Conservation (phyloP, 2,113 vertebrate species). For the Podilymbus podiceps region DNA sequence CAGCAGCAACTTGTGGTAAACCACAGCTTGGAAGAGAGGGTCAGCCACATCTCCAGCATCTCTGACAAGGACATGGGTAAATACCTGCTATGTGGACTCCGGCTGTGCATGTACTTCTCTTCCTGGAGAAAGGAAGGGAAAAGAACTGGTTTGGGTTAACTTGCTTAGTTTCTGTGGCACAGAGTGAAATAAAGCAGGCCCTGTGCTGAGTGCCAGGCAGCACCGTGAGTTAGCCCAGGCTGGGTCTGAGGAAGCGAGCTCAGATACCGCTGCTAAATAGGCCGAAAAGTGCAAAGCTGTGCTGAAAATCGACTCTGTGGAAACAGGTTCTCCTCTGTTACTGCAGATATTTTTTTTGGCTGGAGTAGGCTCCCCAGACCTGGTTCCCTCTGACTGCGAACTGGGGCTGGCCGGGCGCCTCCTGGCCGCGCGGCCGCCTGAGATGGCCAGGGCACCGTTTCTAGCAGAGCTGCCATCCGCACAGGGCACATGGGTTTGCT, state of each 20-base stretch:
- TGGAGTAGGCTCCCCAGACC: not conserved
- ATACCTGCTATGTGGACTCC: not conserved
- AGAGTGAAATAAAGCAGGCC: not conserved
- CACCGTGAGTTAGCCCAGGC: rapidly evolving
- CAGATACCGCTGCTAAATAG: not conserved
- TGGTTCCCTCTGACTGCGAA: not conserved
- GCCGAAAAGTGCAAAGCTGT: not conserved
- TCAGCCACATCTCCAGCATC: not conserved
- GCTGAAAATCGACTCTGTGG: not conserved
- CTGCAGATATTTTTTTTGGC: not conserved
- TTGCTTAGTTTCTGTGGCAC: not conserved
- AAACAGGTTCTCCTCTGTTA: not conserved
- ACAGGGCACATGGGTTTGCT: not conserved
- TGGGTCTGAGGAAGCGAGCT: not conserved
- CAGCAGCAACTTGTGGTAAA: not conserved
- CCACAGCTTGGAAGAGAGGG: not conserved
- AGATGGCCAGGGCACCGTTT: not conserved
- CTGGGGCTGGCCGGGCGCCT: not conserved
- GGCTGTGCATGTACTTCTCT: not conserved
- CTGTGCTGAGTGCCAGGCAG: not conserved
- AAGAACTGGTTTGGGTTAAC: not conserved
- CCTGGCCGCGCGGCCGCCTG: not conserved
- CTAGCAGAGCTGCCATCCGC: not conserved
- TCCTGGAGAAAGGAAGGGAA: not conserved
- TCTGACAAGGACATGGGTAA: not conserved